These are phyloP conservation scores for Menura novaehollandiae DNA, from an alignment of 2,113 vertebrate species.

Conservation along the genomic window DNA sequence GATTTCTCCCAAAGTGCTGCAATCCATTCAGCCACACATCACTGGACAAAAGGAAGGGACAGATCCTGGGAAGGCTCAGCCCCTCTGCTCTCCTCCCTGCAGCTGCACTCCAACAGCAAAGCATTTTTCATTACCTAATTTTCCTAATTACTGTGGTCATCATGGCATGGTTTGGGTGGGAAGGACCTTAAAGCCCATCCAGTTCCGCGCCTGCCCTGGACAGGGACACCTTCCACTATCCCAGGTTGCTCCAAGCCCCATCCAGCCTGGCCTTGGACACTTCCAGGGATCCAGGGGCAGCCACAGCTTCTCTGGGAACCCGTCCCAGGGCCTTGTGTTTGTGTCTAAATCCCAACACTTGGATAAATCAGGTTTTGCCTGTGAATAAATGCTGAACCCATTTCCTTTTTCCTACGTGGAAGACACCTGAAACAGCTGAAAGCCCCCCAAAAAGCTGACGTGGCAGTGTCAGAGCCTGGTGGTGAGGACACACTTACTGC, in stretches of 20 bases:
- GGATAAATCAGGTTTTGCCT: accelerated
- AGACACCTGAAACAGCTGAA: accelerated
- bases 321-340: background rate
- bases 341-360: accelerated
- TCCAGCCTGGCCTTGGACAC: background rate
- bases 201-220: background rate
- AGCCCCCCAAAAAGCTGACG: accelerated
- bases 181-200: background rate
- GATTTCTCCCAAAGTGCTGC: background rate
- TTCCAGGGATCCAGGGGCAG: background rate
- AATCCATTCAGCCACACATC: background rate
- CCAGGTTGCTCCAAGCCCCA: background rate
- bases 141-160: background rate
- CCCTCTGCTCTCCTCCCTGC: background rate
- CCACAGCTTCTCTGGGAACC: background rate
- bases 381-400: background rate
- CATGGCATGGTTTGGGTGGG: background rate
- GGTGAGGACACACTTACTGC: constrained; percentile 77
- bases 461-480: accelerated
- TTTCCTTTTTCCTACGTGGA: background rate
- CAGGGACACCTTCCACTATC: background rate
- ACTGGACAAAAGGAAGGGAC: background rate
- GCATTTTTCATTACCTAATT: accelerated
- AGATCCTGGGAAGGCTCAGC: background rate
- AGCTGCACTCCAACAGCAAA: background rate